Conservation (phyloP, 2,888 invertebrate species). For the Endotricha flammealis region DNA sequence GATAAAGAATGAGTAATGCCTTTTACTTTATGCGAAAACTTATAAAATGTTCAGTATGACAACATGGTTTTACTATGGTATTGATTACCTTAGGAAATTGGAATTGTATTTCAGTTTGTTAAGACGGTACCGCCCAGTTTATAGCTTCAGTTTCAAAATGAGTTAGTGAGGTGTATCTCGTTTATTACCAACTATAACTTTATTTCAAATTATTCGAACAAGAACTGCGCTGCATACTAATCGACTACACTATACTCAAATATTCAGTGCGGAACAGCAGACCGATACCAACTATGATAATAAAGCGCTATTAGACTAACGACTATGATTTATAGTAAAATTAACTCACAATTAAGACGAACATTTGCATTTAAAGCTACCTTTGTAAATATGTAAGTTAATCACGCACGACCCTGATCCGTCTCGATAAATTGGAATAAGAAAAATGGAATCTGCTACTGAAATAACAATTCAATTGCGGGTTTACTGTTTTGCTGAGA, state of each 20-base stretch:
- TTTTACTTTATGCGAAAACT: too few species aligned
- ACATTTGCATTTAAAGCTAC: constrained; percentile 9
- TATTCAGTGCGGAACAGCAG: constrained; percentile 9
- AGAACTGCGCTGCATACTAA: constrained; percentile 21
- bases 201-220: constrained; percentile 27
- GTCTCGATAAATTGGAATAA: constrained; percentile 2
- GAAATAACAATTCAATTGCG: constrained; percentile 45
- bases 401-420: constrained; percentile 7
- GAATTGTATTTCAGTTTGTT: background rate
- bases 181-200: constrained; percentile 20
- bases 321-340: constrained; percentile 12
- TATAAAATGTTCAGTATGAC: too few species aligned
- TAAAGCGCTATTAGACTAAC: constrained; percentile 19
- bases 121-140: background rate
- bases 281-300: constrained; percentile 23
- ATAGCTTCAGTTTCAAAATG: background rate
- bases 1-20: too few species aligned
- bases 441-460: background rate
- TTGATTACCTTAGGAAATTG: too few species aligned
- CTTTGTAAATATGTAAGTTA: constrained; percentile 9
- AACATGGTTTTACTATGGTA: too few species aligned
- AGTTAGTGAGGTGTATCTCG: constrained; percentile 4
- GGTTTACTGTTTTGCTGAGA: constrained; percentile 31
- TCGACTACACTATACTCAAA: constrained; percentile 4
- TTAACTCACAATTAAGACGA: constrained; percentile 10